Evolutionary conservation across 2,888 invertebrate genomes (phyloP), one percentile per base, ranked within the genome.

Genomic region (Enoplolaimus lenunculus): DNA sequence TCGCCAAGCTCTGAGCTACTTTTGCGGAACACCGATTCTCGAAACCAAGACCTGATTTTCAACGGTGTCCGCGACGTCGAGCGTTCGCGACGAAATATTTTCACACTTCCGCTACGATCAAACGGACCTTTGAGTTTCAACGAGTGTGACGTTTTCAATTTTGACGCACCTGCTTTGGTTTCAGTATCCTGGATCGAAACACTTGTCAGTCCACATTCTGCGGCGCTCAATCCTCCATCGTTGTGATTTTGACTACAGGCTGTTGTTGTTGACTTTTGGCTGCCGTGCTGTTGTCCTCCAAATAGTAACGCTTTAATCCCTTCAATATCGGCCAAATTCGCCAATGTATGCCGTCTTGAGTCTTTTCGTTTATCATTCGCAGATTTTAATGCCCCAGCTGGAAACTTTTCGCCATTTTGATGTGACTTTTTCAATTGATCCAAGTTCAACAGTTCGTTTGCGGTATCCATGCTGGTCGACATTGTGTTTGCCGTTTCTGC

Each of bases 291-390:
- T 21, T 16, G 29, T 34, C 13, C 35, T 16, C 35, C 68, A 67
- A 70, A 35, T 1, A 71, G n/a, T 1, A 35, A n/a, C 1, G 28
- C 1, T 34, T 71, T 69, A 28, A 74, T 28, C 21, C 73, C 70
- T 59, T 77, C 76, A 60, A 77, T 73, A 71, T 77, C 77, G n/a
- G 73, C 71, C 21, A 77, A 71, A 62, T 31, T 68, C 7, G 30
- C 26, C 31, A 70, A 33, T 16, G 77, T 77, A 71, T 77, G 76
- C 35, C 77, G 66, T 35, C 77, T 72, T 7, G 74, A 67, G 1
- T 76, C 75, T 65, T 74, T 74, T 21, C 75, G 71, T 45, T 68
- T 69, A 7, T 65, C 62, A 7, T 60, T 31, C 28, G 68, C 21
- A 2, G 68, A 7, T n/a, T n/a, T n/a, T n/a, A n/a, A n/a, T n/a